These are phyloP conservation scores for Dinomys branickii DNA, from an alignment of 2,113 vertebrate genomes.

Conservation along the genomic window DNA sequence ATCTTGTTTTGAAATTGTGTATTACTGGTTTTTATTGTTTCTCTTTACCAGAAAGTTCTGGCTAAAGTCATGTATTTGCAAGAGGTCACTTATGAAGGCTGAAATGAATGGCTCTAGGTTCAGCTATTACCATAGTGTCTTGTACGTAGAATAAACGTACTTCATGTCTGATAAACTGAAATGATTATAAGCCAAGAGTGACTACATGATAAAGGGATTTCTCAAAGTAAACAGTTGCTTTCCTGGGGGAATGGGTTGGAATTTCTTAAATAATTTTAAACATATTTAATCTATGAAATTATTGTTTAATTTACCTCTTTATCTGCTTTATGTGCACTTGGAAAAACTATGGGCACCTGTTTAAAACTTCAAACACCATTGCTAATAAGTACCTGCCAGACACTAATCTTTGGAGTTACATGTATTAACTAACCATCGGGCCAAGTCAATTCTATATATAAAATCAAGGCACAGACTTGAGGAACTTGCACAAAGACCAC, in stretches of 20 bases:
- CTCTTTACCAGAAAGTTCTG: neutral
- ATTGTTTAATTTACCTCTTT: neutral
- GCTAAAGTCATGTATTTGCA: neutral
- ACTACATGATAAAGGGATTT: neutral
- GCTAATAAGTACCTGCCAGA: neutral
- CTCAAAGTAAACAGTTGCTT: neutral
- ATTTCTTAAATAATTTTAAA: constrained; percentile 25
- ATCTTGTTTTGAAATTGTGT: no score
- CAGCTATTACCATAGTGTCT: neutral
- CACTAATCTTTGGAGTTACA: neutral
- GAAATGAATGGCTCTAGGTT: constrained; percentile 18
- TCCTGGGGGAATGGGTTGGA: neutral
- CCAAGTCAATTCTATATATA: neutral
- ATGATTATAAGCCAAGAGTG: neutral
- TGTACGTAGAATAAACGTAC: neutral
- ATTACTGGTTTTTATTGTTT: no score
- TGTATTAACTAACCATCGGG: neutral
- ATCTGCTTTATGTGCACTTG: neutral
- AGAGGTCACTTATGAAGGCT: neutral
- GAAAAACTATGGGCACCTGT: neutral
- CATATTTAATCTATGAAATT: neutral
- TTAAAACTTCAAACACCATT: neutral
- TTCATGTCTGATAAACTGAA: constrained; percentile 20
- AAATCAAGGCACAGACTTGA: neutral
- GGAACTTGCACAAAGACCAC: neutral